These are phyloP conservation scores for Malacoctenus gilli DNA, from an alignment of 2,797 vertebrate genomes.

Conservation along the genomic window DNA sequence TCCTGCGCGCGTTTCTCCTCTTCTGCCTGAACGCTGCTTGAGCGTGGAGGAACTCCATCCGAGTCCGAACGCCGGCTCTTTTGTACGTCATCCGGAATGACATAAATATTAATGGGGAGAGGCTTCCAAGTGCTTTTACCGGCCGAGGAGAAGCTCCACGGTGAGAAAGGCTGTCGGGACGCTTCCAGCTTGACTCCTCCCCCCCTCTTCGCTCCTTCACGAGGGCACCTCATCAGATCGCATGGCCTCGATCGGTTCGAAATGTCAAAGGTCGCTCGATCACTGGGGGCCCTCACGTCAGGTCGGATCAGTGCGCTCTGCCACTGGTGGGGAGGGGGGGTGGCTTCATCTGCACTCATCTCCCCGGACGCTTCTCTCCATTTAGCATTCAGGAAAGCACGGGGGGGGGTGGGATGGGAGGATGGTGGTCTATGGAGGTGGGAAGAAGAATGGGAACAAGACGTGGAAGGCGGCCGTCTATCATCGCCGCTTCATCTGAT, in stretches of 20 bases:
- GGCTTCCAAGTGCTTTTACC: slow-evolving; percentile 41
- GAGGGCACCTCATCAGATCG: slow-evolving; percentile 70
- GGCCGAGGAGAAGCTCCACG: slow-evolving; percentile 21
- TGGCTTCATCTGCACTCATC: slow-evolving; percentile 58
- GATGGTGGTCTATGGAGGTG: slow-evolving; percentile 11
- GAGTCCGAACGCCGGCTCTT: slow-evolving; percentile 32
- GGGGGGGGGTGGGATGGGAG: slow-evolving; percentile 32
- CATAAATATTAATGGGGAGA: slow-evolving; percentile 66
- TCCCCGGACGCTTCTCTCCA: slow-evolving; percentile 55
- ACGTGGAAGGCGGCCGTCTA: slow-evolving; percentile 9
- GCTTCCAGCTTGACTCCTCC: slow-evolving; percentile 12
- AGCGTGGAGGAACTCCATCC: slow-evolving; percentile 43
- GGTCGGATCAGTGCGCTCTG: slow-evolving; percentile 66
- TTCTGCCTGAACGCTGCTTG: slow-evolving; percentile 44
- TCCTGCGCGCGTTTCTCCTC: slow-evolving; percentile 54
- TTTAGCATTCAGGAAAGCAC: slow-evolving; percentile 49
- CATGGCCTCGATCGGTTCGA: slow-evolving; percentile 52
- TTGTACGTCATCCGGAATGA: slow-evolving; percentile 52
- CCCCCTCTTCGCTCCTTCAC: slow-evolving; percentile 6
- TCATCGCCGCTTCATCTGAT: slow-evolving; percentile 10
- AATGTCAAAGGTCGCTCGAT: slow-evolving; percentile 67
- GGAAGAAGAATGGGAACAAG: slow-evolving; percentile 10
- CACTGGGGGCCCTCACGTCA: slow-evolving; percentile 54
- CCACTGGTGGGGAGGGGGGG: slow-evolving; percentile 48
- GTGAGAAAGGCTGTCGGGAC: slow-evolving; percentile 13